Percentiles rank a stretch among this genome's conserved stretches.
Evolutionary conservation across 2,888 invertebrate genomes (phyloP).

Genomic region (Limnephilus lunatus): DNA sequence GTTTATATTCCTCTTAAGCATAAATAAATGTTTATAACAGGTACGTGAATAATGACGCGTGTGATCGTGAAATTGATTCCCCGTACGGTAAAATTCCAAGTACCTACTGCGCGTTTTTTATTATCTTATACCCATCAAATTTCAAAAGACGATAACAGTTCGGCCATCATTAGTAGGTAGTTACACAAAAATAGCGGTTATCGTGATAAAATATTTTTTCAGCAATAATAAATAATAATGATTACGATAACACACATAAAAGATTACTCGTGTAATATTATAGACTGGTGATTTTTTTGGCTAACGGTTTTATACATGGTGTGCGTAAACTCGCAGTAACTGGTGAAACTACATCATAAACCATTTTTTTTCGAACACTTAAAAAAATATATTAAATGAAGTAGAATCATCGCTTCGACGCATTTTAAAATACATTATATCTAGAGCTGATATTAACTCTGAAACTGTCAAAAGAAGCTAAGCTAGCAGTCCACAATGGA

Average conservation of each 20-base stretch:
- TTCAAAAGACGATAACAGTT: constrained; percentile 2
- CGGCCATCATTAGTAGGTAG: neutral
- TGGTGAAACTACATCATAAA: no score
- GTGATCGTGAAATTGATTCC: neutral
- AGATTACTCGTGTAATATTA: neutral
- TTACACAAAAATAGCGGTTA: neutral
- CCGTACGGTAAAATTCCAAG: neutral
- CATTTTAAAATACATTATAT: no score
- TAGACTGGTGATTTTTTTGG: neutral
- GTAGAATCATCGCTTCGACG: no score
- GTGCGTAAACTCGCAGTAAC: no score
- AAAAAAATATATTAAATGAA: no score
- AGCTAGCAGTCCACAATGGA: no score
- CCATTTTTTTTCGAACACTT: no score
- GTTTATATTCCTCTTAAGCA: no score
- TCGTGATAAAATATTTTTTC: neutral
- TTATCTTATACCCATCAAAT: neutral
- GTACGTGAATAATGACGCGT: neutral
- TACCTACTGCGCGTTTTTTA: neutral
- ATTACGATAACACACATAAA: neutral
- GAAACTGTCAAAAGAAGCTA: no score
- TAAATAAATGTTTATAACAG: neutral
- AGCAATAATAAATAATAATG: neutral
- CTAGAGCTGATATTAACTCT: no score
- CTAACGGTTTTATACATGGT: neutral